Conservation (phyloP, 2,113 vertebrate genomes). For the Oryzias javanicus region DNA sequence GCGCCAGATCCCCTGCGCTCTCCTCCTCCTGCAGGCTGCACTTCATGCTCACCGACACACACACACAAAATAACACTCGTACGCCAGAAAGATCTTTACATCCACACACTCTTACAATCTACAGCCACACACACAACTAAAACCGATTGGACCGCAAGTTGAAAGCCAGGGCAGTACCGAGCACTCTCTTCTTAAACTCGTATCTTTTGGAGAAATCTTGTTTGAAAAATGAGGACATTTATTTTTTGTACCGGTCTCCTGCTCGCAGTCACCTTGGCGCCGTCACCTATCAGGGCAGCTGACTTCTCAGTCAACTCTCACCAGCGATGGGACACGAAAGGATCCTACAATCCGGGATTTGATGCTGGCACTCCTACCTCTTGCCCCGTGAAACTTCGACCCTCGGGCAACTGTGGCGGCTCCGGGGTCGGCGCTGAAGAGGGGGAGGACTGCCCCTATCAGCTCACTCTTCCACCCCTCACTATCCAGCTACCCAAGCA, state of each 20-base stretch:
- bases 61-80: conserved; percentile 22
- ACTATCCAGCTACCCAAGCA: conserved; percentile 89
- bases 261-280: conserved; percentile 62
- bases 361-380: conserved; percentile 45
- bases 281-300: conserved; percentile 41
- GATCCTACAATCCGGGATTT: conserved; percentile 42
- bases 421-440: conserved; percentile 59
- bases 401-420: conserved; percentile 78
- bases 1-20: conserved; percentile 70
- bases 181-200: conserved; percentile 9
- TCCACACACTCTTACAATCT: conserved; percentile 15
- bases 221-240: conserved; percentile 78
- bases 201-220: conserved; percentile 20
- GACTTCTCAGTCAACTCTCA: conserved; percentile 57
- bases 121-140: conserved; percentile 26
- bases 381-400: conserved; percentile 84
- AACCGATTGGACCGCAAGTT: conserved; percentile 12
- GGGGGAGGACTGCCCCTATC: conserved; percentile 84
- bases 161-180: conserved; percentile 4
- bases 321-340: conserved; percentile 64
- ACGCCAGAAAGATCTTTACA: conserved; percentile 34
- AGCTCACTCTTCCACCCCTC: conserved; percentile 86
- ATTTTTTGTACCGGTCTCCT: conserved; percentile 67
- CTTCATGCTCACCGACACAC: conserved; percentile 32
- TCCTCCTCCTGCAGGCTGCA: conserved; percentile 67